Evolutionary conservation across 2,888 invertebrate species (phyloP), one percentile per base, ranked within the genome.

Genomic region (Dinocampus coccinellae): DNA sequence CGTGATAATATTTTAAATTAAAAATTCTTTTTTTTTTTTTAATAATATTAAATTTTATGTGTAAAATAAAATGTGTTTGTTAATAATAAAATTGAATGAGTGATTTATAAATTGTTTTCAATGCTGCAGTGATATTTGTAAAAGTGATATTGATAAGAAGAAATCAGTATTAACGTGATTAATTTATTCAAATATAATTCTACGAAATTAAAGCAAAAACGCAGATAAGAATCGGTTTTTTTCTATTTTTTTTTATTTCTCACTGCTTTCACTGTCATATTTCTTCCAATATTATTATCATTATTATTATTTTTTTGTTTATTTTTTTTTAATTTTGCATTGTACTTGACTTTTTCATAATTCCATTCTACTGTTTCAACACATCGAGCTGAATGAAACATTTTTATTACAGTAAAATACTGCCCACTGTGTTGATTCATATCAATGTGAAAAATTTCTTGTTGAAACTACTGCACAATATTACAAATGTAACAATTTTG

Each of bases 131-230:
- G 63, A 24, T 24, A n/a, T 24, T 20, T 1, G n/a, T 16, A 64
- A 64, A 29, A 47, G 63, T 29, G 33, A 29, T 29, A 63, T n/a
- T 42, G 11, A 7, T n/a, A 26, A n/a, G 2, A 22, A 24, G 52
- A 52, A 29, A 62, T 62, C 24, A 10, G 55, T 16, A 10, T 2
- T 16, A 58, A 58, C 34, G 34, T 34, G 58, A 34, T 58, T 16
- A 58, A 29, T 16, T 24, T 16, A 66, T 55, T 70, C 24, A 76
- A 4, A 29, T 29, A 29, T 80, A 80, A 79, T 79, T 75, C 68
- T 73, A 72, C 70, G 73, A 74, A 75, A 77, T 79, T 74, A 73
- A 70, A 69, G 77, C 72, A 72, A 74, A 80, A 78, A 76, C 69
- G 73, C 68, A 73, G 68, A 55, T 16, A 72, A 73, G 65, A 73